Percentiles rank a stretch among this genome's conserved stretches.
These are phyloP conservation scores for Harpagoxenus sublaevis DNA, from an alignment of 2,888 invertebrate genomes.

Conservation along the genomic window DNA sequence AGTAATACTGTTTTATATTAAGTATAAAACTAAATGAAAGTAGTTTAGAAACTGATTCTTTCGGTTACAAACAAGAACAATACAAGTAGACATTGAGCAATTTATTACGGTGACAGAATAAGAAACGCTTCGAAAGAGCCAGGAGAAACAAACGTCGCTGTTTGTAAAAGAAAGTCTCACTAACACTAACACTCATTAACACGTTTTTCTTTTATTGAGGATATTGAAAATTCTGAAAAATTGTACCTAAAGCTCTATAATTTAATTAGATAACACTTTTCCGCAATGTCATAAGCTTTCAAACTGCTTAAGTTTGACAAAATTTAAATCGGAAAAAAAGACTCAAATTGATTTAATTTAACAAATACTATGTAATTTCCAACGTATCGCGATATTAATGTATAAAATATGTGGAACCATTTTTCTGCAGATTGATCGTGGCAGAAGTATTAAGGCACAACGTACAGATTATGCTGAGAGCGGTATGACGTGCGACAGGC, in stretches of 20 bases:
- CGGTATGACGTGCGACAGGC: slow-evolving; percentile 60
- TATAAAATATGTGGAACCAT: not conserved
- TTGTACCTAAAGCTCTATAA: not conserved
- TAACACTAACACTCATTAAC: not conserved
- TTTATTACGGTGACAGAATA: slow-evolving; percentile 4
- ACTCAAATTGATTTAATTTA: not conserved
- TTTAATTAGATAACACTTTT: slow-evolving; percentile 10
- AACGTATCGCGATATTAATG: not conserved
- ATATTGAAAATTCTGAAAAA: slow-evolving; percentile 12
- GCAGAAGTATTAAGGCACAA: slow-evolving; percentile 68
- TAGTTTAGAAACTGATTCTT: slow-evolving; percentile 3
- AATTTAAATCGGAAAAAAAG: not conserved
- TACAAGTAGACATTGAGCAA: not conserved
- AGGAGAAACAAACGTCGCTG: not conserved
- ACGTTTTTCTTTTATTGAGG: not conserved
- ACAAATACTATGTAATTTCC: not conserved
- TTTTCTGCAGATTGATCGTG: slow-evolving; percentile 68
- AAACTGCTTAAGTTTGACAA: not conserved
- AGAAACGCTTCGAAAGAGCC: not conserved
- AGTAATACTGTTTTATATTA: not conserved
- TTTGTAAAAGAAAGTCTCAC: not conserved
- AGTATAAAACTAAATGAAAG: not conserved
- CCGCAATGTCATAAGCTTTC: not conserved
- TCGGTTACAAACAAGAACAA: not conserved
- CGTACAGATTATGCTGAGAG: slow-evolving; percentile 62